Evolutionary conservation across 2,113 vertebrate species (phyloP), one percentile per base, ranked within the genome.

Genomic region (Apteryx owenii): DNA sequence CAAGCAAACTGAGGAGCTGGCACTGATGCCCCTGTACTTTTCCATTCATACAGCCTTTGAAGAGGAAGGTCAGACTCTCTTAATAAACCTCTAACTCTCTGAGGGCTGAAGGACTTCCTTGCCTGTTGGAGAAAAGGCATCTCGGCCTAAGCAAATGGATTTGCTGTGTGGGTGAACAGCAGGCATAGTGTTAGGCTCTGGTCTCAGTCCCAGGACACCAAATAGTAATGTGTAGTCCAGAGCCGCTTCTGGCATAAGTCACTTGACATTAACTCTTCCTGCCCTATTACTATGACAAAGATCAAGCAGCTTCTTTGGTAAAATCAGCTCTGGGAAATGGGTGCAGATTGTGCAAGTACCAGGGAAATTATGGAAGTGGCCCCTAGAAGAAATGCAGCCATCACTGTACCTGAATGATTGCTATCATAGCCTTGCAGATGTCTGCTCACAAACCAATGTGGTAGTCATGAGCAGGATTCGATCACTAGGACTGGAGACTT

Each of bases 21-120:
- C 96, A 88, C 79, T 50, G 75, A 85, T 1, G 1, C 79, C 68
- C 71, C 71, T 85, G 95, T 94, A 93, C 88, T 96, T 96, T 96
- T 96, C 91, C 90, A 78, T 88, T 85, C 50, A 19, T 50, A 33
- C 23, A 8, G 75, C 40, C 75, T 94, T 96, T 91, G 81, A 93
- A 83, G 79, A 80, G 62, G 79, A 80, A 95, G 85, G 85, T 94
- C 88, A 93, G 75, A 58, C 10, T 79, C 38, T 81, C 75, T 93
- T 73, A 70, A 58, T 28, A 91, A 91, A 40, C 53, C 58, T 85
- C 20, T 18, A 61, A 25, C 20, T 33, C 38, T 91, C 38, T 53
- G 66, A 89, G 58, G 12, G 19, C 26, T 85, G 73, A 56, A 48
- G 62, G n/a, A 36, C 48, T 85, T 77, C n/a, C 15, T 66, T 89